These are phyloP conservation scores for Microcebus lehilahytsara DNA, from an alignment of 2,113 vertebrate species.

Conservation along the genomic window DNA sequence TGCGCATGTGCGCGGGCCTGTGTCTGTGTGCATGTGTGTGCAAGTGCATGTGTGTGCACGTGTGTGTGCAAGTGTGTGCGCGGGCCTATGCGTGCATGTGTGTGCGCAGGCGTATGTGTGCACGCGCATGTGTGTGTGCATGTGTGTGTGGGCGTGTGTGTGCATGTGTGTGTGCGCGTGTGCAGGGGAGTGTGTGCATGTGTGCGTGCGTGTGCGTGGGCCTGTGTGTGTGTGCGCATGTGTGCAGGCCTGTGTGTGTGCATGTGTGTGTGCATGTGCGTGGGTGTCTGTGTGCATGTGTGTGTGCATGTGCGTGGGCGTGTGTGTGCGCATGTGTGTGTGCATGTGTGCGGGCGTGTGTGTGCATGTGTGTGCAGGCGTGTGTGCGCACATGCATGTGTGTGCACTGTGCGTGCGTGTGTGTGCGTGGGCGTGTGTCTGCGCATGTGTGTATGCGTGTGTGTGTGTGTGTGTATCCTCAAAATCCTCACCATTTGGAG, in stretches of 20 bases:
- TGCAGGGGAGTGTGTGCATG: background rate
- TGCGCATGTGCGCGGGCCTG: too few relatives aligned
- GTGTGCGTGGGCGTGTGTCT: background rate
- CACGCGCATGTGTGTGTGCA: rapidly evolving
- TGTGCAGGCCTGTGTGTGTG: too few relatives aligned
- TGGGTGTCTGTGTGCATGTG: background rate
- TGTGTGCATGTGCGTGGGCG: too few relatives aligned
- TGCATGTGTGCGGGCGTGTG: rapidly evolving
- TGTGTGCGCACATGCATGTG: background rate
- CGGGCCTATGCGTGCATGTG: background rate
- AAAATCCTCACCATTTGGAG: background rate
- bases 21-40: too few relatives aligned
- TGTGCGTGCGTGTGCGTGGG: too few relatives aligned
- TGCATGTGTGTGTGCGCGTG: background rate
- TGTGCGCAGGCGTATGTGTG: too few relatives aligned
- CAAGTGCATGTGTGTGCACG: too few relatives aligned
- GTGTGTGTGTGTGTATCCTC: background rate
- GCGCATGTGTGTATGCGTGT: rapidly evolving
- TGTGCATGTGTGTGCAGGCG: too few relatives aligned
- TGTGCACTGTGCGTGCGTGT: background rate
- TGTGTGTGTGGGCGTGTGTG: background rate
- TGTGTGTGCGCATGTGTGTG: too few relatives aligned
- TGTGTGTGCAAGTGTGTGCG: too few relatives aligned
- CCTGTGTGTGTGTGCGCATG: too few relatives aligned
- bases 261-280: background rate